Percentiles rank a stretch among this genome's conserved stretches.
Conservation (phyloP, 2,797 vertebrate genomes). For the Molothrus aeneus region DNA sequence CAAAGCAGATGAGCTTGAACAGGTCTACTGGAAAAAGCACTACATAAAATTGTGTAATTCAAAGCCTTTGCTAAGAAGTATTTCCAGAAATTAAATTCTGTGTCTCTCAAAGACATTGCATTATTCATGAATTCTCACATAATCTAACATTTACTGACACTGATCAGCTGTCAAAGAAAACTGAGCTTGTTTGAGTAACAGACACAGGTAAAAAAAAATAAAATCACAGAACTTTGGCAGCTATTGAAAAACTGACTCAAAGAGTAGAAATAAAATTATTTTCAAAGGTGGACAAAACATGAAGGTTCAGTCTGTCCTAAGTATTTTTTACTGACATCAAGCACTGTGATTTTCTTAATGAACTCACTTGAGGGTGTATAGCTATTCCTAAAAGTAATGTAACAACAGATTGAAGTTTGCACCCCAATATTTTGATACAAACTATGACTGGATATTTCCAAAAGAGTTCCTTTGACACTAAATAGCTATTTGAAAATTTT, state of each 20-base stretch:
- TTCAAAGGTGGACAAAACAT: background rate
- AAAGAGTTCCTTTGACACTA: constrained; percentile 24
- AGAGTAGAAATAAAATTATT: background rate
- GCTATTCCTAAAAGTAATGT: background rate
- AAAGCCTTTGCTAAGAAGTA: constrained; percentile 16
- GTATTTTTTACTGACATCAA: background rate
- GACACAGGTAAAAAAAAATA: background rate
- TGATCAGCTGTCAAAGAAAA: constrained; percentile 16
- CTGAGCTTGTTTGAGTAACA: background rate
- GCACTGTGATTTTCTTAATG: background rate
- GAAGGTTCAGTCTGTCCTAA: background rate
- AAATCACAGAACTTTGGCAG: background rate
- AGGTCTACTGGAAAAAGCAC: background rate
- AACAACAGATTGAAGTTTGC: background rate
- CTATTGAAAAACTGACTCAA: background rate
- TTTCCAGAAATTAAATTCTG: background rate
- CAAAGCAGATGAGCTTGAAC: background rate
- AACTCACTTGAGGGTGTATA: background rate
- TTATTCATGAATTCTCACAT: background rate
- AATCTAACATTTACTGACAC: background rate
- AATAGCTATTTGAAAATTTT: constrained; percentile 14
- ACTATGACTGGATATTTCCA: background rate
- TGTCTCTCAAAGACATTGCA: background rate
- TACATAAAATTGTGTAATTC: background rate
- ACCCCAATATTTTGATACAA: background rate